Evolutionary conservation across 1,140 invertebrate genomes (phyloP).

Genomic region (Maconellicoccus hirsutus): DNA sequence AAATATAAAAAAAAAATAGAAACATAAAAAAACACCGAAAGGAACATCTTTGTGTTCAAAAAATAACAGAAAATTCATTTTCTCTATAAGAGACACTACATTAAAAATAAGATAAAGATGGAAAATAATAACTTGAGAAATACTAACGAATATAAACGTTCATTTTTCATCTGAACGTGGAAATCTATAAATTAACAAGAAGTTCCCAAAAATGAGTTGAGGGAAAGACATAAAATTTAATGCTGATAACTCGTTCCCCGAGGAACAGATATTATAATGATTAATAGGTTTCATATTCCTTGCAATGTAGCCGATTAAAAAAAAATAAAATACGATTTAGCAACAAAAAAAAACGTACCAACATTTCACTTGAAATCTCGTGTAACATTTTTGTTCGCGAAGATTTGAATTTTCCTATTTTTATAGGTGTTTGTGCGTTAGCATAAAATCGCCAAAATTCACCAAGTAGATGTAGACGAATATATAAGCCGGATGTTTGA

Average conservation of each 20-base stretch:
- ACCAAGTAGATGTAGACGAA: too few relatives aligned
- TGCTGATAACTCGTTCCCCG: constrained; percentile 1
- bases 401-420: too few relatives aligned
- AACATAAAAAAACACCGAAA: too few relatives aligned
- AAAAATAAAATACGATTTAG: background rate
- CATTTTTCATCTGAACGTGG: constrained; percentile 1
- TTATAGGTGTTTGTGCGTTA: too few relatives aligned
- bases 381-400: too few relatives aligned
- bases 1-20: too few relatives aligned
- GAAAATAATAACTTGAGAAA: constrained; percentile 14
- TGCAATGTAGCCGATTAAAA: background rate
- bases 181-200: constrained; percentile 14
- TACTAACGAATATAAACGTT: constrained; percentile 9
- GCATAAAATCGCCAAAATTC: too few relatives aligned
- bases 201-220: constrained; percentile 1
- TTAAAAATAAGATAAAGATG: background rate
- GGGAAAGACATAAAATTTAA: constrained; percentile 12
- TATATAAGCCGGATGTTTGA: too few relatives aligned
- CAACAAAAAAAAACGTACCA: too few relatives aligned
- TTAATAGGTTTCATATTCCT: background rate
- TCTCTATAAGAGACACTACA: background rate
- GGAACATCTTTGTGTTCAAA: background rate
- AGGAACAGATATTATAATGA: background rate
- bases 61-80: constrained; percentile 6
- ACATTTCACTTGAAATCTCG: too few relatives aligned